Base-by-base conservation (phyloP, 2,888 invertebrate genomes). In the Athalia cordata region DNA sequence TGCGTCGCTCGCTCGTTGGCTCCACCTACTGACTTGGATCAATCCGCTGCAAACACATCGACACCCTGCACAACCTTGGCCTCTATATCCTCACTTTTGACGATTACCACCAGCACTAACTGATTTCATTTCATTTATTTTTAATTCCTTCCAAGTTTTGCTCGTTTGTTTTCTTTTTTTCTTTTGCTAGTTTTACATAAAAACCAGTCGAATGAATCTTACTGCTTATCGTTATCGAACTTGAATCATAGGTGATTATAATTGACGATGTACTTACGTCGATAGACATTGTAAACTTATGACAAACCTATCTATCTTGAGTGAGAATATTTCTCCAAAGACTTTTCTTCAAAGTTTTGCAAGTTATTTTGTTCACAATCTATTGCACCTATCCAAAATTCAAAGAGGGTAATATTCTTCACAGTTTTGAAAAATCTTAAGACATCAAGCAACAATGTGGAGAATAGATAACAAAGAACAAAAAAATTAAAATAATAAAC, bases 1-100 rank as follows among this genome's bases (percentile, higher is more conserved):
- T 87, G 85, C 87, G 89, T 88, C 88, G 88, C 86, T 88, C 88
- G 75, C 64, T 88, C 86, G 88, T 83, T 85, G 88, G 88, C 89
- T 90, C 90, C 90, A 90, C 90, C 90, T 90, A 90, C 86, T 89
- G 90, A 89, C 89, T 89, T 88, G 89, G 88, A 89, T 89, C 89
- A 89, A 90, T 89, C 90, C 89, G 85, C 89, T 90, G 89, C 87
- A 89, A 90, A 89, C 89, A 90, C 89, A 89, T 89, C 85, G 89
- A 89, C 88, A 89, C 89, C 89, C 89, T 72, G 72, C 72, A 88
- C 86, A 89, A 88, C 87, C 89, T 88, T 89, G 67, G 77, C 61
- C 68, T 77, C 62, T 77, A 67, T 61, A 70, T 68, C 66, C 77
- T 66, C 66, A 65, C 68, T 61, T 59, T 72, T 55, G 59, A 72